Evolutionary conservation across 2,888 invertebrate species (phyloP).

Genomic region (Lycia hirtaria): DNA sequence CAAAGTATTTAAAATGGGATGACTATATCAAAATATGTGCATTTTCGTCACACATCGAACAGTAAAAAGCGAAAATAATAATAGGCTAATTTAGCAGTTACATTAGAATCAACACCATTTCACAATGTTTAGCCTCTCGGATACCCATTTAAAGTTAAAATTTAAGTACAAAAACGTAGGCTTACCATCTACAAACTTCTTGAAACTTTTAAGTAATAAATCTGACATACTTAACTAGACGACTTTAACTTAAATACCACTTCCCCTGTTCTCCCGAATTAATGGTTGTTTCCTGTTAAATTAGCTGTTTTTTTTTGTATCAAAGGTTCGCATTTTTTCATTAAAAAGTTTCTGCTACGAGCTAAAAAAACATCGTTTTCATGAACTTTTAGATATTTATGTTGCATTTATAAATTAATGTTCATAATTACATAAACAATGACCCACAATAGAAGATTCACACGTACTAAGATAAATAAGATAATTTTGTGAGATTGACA

Average conservation of each 20-base stretch:
- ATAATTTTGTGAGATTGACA: too few relatives aligned
- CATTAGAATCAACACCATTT: too few relatives aligned
- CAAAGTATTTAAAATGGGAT: too few relatives aligned
- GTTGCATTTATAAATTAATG: not conserved
- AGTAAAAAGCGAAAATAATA: too few relatives aligned
- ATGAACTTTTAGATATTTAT: not conserved
- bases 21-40: too few relatives aligned
- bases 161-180: slow-evolving; percentile 22
- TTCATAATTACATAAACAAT: too few relatives aligned
- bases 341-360: slow-evolving; percentile 14
- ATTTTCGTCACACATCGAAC: too few relatives aligned
- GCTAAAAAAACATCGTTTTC: not conserved
- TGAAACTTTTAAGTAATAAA: slow-evolving; percentile 39
- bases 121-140: not conserved
- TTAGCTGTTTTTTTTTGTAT: slow-evolving; percentile 32
- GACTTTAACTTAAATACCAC: slow-evolving; percentile 41
- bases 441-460: too few relatives aligned
- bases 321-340: slow-evolving; percentile 17
- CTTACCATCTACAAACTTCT: slow-evolving; percentile 32
- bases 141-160: slow-evolving; percentile 10
- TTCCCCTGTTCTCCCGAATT: slow-evolving; percentile 37
- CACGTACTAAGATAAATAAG: too few relatives aligned
- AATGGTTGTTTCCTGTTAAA: slow-evolving; percentile 37
- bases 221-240: slow-evolving; percentile 40
- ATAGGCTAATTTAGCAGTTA: too few relatives aligned